These are phyloP conservation scores for Henicopernis longicauda DNA, from an alignment of 2,113 vertebrate genomes.

Conservation along the genomic window DNA sequence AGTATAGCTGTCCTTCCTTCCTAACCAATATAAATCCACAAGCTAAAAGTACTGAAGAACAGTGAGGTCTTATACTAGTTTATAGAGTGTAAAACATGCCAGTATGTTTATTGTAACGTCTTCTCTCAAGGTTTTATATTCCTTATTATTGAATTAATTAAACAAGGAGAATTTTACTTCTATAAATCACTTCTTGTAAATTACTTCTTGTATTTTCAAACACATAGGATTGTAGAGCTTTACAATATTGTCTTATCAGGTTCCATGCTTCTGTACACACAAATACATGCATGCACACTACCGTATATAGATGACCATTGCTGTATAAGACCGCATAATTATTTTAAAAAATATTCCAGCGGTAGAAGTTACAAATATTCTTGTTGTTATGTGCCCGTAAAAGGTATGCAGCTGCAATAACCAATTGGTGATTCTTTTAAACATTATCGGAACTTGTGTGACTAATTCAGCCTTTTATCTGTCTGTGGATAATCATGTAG, in stretches of 20 bases:
- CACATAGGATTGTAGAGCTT: neutral
- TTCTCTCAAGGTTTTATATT: neutral
- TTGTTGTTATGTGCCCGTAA: neutral
- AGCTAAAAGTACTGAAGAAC: neutral
- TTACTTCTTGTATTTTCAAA: neutral
- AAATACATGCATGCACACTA: neutral
- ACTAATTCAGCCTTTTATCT: conserved; percentile 50
- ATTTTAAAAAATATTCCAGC: neutral
- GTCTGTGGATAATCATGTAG: neutral
- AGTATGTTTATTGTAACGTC: neutral
- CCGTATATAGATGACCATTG: neutral
- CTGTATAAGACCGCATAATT: neutral
- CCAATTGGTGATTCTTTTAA: neutral
- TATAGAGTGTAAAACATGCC: neutral
- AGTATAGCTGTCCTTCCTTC: neutral
- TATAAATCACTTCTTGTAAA: too few relatives aligned
- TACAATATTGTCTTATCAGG: neutral
- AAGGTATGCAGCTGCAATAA: neutral
- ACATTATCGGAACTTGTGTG: conserved; percentile 5
- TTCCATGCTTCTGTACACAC: neutral
- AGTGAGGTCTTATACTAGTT: neutral
- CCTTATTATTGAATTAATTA: neutral
- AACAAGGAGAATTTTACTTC: neutral
- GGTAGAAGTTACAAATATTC: neutral
- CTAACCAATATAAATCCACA: neutral